phyloP scores from a whole-genome alignment of 2,888 invertebrate genomes.

The Erebia palarica region DNA sequence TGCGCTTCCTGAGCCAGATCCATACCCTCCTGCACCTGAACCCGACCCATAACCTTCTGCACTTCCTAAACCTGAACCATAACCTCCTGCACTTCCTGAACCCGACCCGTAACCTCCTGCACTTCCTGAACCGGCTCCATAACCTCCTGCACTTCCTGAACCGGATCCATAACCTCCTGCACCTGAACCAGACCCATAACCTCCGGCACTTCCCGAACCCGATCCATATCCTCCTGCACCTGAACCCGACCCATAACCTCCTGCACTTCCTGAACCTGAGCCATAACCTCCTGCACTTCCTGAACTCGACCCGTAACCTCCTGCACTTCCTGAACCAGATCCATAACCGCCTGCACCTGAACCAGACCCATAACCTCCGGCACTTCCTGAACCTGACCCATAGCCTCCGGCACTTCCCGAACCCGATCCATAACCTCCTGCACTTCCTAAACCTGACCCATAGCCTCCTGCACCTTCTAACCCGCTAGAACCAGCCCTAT shows the following conservation, averaged over 20 bases:
- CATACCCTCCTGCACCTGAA: background rate
- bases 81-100: constrained; percentile 1
- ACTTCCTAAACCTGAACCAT: background rate
- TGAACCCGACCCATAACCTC: background rate
- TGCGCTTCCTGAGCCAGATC: background rate
- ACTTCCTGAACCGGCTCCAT: background rate
- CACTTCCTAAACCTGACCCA: background rate
- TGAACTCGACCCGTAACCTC: constrained; percentile 3
- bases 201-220: too few species aligned
- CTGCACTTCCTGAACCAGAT: background rate
- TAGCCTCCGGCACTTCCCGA: background rate
- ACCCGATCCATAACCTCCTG: background rate
- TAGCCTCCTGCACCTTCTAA: background rate
- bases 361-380: background rate
- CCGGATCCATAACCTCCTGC: background rate
- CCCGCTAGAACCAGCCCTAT: background rate
- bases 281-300: constrained; percentile 2
- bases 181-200: background rate
- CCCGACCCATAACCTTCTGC: background rate
- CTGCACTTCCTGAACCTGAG: background rate
- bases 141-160: background rate
- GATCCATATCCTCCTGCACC: too few species aligned
- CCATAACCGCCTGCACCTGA: background rate
- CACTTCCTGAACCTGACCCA: constrained; percentile 2
- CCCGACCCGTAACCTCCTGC: constrained; percentile 1